Percentiles rank a stretch among this genome's conserved stretches.
Conservation (phyloP, 2,113 vertebrate genomes). For the Gasterosteus aculeatus region DNA sequence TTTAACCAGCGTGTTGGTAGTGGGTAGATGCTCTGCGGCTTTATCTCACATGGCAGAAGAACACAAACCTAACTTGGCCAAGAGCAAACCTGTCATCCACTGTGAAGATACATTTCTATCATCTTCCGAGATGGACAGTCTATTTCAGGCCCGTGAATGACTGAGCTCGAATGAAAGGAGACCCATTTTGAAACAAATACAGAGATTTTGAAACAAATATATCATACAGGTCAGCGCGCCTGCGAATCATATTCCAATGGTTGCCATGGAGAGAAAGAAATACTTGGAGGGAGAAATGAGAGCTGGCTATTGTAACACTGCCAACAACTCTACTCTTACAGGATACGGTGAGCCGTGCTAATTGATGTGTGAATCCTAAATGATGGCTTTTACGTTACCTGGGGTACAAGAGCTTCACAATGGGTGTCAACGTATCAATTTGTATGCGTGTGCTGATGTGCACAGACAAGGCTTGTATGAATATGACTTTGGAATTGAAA, state of each 20-base stretch:
- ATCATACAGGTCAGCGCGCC: constrained; percentile 48
- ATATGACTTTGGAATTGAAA: constrained; percentile 45
- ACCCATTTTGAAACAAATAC: constrained; percentile 59
- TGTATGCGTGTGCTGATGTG: not conserved
- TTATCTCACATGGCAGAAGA: constrained; percentile 45
- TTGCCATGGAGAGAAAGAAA: constrained; percentile 34
- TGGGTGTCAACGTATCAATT: not conserved
- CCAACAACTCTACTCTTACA: constrained; percentile 12
- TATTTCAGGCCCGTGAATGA: constrained; percentile 66
- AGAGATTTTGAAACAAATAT: constrained; percentile 41
- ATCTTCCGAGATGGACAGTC: constrained; percentile 45
- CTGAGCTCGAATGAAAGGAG: constrained; percentile 56
- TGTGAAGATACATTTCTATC: constrained; percentile 48
- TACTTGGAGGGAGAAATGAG: constrained; percentile 1
- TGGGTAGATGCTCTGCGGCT: constrained; percentile 26
- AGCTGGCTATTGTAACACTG: constrained; percentile 32
- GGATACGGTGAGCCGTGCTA: constrained; percentile 46
- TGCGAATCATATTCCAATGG: constrained; percentile 34
- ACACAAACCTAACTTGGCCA: constrained; percentile 48
- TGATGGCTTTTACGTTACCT: constrained; percentile 31
- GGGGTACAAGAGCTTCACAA: constrained; percentile 9
- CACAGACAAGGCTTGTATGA: constrained; percentile 20
- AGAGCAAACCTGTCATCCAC: constrained; percentile 52
- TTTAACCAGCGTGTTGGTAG: constrained; percentile 41
- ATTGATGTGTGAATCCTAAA: constrained; percentile 62